Evolutionary conservation across 2,113 vertebrate species (phyloP).

Genomic region (Xyliphius kryptos): DNA sequence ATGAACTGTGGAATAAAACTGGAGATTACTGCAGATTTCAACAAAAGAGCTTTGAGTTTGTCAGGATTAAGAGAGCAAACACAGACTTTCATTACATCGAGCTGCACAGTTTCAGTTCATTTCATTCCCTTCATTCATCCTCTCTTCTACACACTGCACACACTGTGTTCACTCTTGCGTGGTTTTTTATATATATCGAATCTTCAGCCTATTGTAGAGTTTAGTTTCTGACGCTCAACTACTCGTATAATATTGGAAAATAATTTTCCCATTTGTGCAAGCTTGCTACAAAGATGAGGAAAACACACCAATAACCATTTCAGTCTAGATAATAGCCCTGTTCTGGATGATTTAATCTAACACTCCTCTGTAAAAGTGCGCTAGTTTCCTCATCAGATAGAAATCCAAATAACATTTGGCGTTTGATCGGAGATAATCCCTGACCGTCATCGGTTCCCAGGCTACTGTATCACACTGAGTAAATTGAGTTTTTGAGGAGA

Average conservation of each 20-base stretch:
- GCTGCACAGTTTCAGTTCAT: slow-evolving; percentile 26
- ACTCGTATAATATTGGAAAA: too few species aligned
- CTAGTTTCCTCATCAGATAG: slow-evolving; percentile 37
- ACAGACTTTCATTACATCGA: slow-evolving; percentile 31
- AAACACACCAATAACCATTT: slow-evolving; percentile 6
- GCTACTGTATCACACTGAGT: slow-evolving; percentile 41
- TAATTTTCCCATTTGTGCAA: too few species aligned
- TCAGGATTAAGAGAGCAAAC: slow-evolving; percentile 59
- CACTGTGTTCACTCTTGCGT: neutral
- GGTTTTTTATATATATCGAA: neutral
- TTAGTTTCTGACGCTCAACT: neutral
- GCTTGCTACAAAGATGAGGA: too few species aligned
- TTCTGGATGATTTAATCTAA: slow-evolving; percentile 12
- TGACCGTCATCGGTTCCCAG: slow-evolving; percentile 18
- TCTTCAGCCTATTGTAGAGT: neutral
- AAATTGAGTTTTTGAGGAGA: slow-evolving; percentile 51
- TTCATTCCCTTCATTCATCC: slow-evolving; percentile 23
- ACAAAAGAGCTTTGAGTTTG: slow-evolving; percentile 38
- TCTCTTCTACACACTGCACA: neutral
- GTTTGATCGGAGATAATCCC: slow-evolving; percentile 46
- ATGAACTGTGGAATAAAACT: slow-evolving; percentile 9
- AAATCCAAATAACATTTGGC: slow-evolving; percentile 42
- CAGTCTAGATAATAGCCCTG: neutral
- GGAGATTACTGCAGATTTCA: slow-evolving; percentile 36
- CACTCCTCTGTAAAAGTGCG: slow-evolving; percentile 1